Base-by-base conservation (phyloP, 2,888 invertebrate genomes). In the Athalia circularis region DNA sequence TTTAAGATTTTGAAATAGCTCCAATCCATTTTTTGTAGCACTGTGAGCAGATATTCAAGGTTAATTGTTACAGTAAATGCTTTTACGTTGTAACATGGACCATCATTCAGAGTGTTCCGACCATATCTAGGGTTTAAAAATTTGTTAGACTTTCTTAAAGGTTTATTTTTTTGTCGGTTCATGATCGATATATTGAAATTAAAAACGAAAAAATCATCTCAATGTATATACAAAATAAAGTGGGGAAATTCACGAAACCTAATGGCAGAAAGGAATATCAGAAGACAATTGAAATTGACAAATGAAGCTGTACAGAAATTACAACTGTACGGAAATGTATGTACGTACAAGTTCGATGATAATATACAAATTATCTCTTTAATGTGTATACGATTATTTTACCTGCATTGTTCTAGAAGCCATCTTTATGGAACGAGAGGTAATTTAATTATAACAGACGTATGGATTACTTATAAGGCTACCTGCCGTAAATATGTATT, bases 371-470 rank as follows among this genome's bases (percentile, higher is more conserved):
- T 0, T 54, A 54, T 54, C 0, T 4, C n/a, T n/a, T 4, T 54
- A 54, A 54, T 50, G 13, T 15, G 5, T 7, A n/a, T 9, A 59
- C 48, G 11, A 48, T 65, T 65, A 3, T 4, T 68, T 11, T 77
- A 81, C 65, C 76, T 68, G 67, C 5, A n/a, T 9, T 4, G 59
- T 64, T 6, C 61, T 70, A 15, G 83, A 83, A 82, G 81, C 83
- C 83, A 84, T 83, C 77, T 84, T 83, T 80, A 67, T 77, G 4
- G 62, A n/a, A 59, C 45, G 47, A 29, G 48, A 77, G 48, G 64
- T 76, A 78, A 62, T 61, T 11, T 75, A 64, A 65, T 59, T 43
- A 77, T 68, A n/a, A 13, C 9, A 29, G 4, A 29, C 15, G n/a
- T 48, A 13, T 67, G 50, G 50, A 67, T 15, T 48, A 67, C 67